phyloP scores from a whole-genome alignment of 2,888 invertebrate genomes.

The Barypeithes pellucidus region DNA sequence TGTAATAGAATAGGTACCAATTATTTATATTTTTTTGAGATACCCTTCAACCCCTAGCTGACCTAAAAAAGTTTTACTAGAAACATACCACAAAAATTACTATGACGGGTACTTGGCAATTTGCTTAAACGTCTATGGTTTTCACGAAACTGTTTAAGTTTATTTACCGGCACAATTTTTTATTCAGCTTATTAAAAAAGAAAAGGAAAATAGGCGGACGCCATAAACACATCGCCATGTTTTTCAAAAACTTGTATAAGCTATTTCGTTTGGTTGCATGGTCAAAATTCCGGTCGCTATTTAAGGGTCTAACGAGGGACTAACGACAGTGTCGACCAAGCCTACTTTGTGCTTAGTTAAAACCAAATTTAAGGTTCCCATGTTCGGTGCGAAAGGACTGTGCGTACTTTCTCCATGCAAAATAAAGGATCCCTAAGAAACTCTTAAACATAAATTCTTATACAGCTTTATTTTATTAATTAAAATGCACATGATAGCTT shows the following conservation, averaged over 20 bases:
- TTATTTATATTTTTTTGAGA: constrained; percentile 3
- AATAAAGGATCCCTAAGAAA: too few species aligned
- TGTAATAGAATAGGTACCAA: too few species aligned
- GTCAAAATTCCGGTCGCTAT: neutral
- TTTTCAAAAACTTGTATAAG: constrained; percentile 54
- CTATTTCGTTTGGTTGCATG: neutral
- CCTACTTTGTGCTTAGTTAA: too few species aligned
- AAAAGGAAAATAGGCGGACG: constrained; percentile 62
- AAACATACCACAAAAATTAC: constrained; percentile 33
- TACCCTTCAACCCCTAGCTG: constrained; percentile 38
- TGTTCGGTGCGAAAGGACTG: too few species aligned
- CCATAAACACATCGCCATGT: constrained; percentile 70
- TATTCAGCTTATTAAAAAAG: constrained; percentile 23
- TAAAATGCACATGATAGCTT: too few species aligned
- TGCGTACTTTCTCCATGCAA: too few species aligned
- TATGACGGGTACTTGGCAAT: neutral
- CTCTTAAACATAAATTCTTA: too few species aligned
- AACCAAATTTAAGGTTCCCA: too few species aligned
- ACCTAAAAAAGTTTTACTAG: constrained; percentile 41
- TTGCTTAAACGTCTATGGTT: neutral
- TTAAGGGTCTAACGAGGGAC: too few species aligned
- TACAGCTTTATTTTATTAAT: too few species aligned
- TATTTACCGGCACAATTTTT: constrained; percentile 12
- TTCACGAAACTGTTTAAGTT: constrained; percentile 2
- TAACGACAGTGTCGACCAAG: too few species aligned